Evolutionary conservation across 2,888 invertebrate genomes (phyloP), one percentile per base, ranked within the genome.

Genomic region (Sinotaia quadrata): DNA sequence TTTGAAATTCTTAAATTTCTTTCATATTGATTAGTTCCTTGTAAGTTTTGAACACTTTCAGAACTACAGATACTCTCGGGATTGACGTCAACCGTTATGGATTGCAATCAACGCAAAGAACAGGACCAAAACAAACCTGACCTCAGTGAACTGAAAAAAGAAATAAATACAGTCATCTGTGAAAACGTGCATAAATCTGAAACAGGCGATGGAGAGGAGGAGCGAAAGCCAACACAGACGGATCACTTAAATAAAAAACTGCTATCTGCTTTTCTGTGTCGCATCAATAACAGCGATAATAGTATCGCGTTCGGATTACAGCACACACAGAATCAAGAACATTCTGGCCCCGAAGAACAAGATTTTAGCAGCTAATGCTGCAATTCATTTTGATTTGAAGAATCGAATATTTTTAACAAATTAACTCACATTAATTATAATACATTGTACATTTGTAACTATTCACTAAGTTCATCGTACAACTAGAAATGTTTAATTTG

Each of bases 171-270:
- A 56, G 49, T 62, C 47, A 58, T 56, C 54, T 37, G 18, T 37
- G 44, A 54, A n/a, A 44, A 51, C 12, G 21, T 21, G 8, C 41
- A 52, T 54, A 36, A 67, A 47, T 49, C 57, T 18, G 51, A 24
- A n/a, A 18, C 57, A 15, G 41, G 29, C 15, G 60, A 12, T 29
- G 34, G 37, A 33, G 21, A 62, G 7, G 67, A 54, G 24, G 70
- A 69, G 36, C 62, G 71, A 21, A 71, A 78, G 68, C 66, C 73
- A 34, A 77, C 79, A 10, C 75, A 76, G 57, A 79, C 77, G 31
- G 79, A 79, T 52, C 78, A 78, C 49, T 44, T 79, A 18, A 79
- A 79, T 54, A 78, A 75, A 34, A 75, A 67, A 63, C 68, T 79
- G 36, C 62, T 79, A n/a, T 65, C 67, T 10, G 66, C 77, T 4